Percentiles rank a stretch among this genome's conserved stretches.
These are phyloP conservation scores for Dolichoris vasculosae DNA, from an alignment of 1,140 invertebrate species.

Conservation along the genomic window DNA sequence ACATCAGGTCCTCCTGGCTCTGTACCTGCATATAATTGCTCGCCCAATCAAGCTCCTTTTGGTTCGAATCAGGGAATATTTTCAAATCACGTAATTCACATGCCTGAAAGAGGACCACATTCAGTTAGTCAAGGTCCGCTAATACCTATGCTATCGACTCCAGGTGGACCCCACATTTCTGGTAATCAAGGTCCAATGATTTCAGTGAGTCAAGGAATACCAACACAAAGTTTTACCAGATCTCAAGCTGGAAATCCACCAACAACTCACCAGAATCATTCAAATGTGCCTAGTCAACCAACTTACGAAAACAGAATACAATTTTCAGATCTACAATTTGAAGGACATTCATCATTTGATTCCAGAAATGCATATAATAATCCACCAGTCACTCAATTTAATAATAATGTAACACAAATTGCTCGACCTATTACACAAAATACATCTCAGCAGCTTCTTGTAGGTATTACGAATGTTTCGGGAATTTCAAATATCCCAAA, in stretches of 20 bases:
- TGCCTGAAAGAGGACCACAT: slow-evolving; percentile 51
- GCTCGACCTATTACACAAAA: slow-evolving; percentile 13
- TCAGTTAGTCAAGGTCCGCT: slow-evolving; percentile 57
- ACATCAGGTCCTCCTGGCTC: slow-evolving; percentile 23
- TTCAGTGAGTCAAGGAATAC: slow-evolving; percentile 50
- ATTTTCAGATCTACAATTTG: slow-evolving; percentile 62
- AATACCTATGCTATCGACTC: slow-evolving; percentile 59
- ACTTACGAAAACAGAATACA: slow-evolving; percentile 63
- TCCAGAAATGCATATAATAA: slow-evolving; percentile 59
- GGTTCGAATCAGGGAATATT: slow-evolving; percentile 48
- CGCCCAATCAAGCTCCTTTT: slow-evolving; percentile 61
- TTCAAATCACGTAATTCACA: slow-evolving; percentile 36
- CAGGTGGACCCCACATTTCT: slow-evolving; percentile 56
- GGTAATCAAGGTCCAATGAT: slow-evolving; percentile 58
- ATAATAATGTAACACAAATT: slow-evolving; percentile 52
- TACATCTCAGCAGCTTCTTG: slow-evolving; percentile 34
- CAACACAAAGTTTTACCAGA: slow-evolving; percentile 24
- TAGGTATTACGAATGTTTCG: slow-evolving; percentile 45
- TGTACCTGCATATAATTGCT: slow-evolving; percentile 57
- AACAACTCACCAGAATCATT: slow-evolving; percentile 57
- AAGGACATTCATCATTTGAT: slow-evolving; percentile 61
- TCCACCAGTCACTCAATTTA: slow-evolving; percentile 56
- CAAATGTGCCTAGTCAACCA: slow-evolving; percentile 57
- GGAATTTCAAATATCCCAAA: slow-evolving; percentile 56
- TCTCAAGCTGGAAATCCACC: slow-evolving; percentile 22